phyloP scores from a whole-genome alignment of 1,140 invertebrate species.

The Diabrotica undecimpunctata region DNA sequence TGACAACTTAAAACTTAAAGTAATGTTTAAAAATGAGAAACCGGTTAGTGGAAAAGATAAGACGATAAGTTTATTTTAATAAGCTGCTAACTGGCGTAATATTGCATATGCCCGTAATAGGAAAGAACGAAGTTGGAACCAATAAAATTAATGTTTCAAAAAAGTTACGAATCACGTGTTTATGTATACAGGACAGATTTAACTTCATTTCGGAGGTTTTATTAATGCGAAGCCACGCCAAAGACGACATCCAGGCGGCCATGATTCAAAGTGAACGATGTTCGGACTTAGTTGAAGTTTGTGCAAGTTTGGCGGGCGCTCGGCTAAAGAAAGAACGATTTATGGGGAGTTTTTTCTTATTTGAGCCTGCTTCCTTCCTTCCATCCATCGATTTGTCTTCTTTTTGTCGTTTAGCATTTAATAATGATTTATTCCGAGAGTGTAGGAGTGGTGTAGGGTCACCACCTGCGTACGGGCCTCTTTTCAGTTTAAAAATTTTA shows the following conservation, averaged over 20 bases:
- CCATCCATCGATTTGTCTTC: slow-evolving; percentile 42
- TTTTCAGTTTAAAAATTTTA: not conserved
- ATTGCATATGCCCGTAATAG: too few species aligned
- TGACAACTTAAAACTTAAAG: too few species aligned
- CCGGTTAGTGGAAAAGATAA: too few species aligned
- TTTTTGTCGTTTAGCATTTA: slow-evolving; percentile 43
- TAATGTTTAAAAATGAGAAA: too few species aligned
- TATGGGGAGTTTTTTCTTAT: slow-evolving; percentile 40
- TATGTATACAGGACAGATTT: slow-evolving; percentile 7
- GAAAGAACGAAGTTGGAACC: too few species aligned
- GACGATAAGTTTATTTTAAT: too few species aligned
- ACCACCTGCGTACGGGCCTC: slow-evolving; percentile 15
- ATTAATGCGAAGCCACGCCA: slow-evolving; percentile 46
- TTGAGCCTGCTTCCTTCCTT: slow-evolving; percentile 37
- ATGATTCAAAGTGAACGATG: slow-evolving; percentile 47
- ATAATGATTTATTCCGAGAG: slow-evolving; percentile 37
- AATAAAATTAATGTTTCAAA: too few species aligned
- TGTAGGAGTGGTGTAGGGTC: slow-evolving; percentile 5
- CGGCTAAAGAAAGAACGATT: slow-evolving; percentile 44
- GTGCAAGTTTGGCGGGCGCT: slow-evolving; percentile 40
- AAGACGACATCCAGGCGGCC: slow-evolving; percentile 40
- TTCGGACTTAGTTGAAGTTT: slow-evolving; percentile 47
- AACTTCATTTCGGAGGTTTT: slow-evolving; percentile 12
- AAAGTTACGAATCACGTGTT: not conserved
- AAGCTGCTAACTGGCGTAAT: too few species aligned